Evolutionary conservation across 2,113 vertebrate species (phyloP), one percentile per base, ranked within the genome.

Genomic region (Vireo altiloquus): DNA sequence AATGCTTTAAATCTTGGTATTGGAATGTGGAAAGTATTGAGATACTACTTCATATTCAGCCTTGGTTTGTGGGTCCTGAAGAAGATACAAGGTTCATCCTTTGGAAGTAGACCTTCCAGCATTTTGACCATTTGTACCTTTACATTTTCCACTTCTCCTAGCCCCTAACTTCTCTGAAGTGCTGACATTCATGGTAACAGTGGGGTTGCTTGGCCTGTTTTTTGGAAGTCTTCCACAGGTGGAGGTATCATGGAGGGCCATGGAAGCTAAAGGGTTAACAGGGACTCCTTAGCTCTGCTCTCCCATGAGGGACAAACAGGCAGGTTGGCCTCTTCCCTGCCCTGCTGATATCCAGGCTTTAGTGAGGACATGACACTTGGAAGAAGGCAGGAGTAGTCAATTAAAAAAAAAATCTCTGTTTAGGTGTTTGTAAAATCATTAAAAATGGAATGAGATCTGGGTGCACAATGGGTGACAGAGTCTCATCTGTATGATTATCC

Each of bases 151-250:
- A 20, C 24, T 44, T 82, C 33, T 92, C 16, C 35, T 88, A 23
- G 3, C 28, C 30, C 20, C 22, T 79, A 52, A 53, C 25, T 68
- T 64, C 74, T 78, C 47, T 30, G 52, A 59, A 91, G 30, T 23
- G 81, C 59, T 59, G 76, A 30, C 9, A 12, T 31, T 15, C 30
- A 9, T 47, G 13, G 13, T 63, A 42, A 37, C 0, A 0, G 5
- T 47, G 50, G 40, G 11, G 15, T 35, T 19, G 7, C 86, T 46
- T 60, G 37, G 5, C 42, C 27, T 65, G 2, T 30, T 88, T 47
- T 80, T 30, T 14, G n/a, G 11, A 76, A 64, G 7, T 74, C 64
- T 89, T 77, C 35, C 10, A 31, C 15, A 59, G 23, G 5, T 66
- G n/a, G 10, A 87, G 81, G 10, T 42, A 20, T 64, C 69, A 8